Percentiles rank a stretch among this genome's conserved stretches.
These are phyloP conservation scores for Arrhopalites spinosus DNA, from an alignment of 2,888 invertebrate genomes.

Conservation along the genomic window DNA sequence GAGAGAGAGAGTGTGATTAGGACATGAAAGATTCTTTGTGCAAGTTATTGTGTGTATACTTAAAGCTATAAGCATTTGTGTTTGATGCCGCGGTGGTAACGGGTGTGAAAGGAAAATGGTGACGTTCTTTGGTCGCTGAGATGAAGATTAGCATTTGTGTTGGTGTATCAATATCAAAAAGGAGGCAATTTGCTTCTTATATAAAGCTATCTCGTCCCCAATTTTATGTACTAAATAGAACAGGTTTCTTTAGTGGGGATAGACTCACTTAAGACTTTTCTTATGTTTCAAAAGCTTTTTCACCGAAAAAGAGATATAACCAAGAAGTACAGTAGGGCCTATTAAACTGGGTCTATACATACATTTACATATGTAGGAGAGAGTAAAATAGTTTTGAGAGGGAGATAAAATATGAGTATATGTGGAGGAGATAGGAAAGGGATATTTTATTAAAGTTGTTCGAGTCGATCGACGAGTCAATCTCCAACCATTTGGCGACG, in stretches of 20 bases:
- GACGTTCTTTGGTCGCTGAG: constrained; percentile 18
- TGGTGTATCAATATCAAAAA: background rate
- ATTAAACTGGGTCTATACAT: no score
- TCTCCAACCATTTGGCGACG: constrained; percentile 31
- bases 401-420: no score
- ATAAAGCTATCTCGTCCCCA: background rate
- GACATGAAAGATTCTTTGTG: background rate
- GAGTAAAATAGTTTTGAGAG: no score
- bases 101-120: constrained; percentile 36
- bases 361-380: no score
- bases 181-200: background rate
- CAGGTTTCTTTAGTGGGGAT: constrained; percentile 7
- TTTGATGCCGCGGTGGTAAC: constrained; percentile 6
- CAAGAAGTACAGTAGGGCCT: no score
- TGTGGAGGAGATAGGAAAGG: constrained; percentile 14
- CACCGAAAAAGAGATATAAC: no score
- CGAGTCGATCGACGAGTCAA: constrained; percentile 34
- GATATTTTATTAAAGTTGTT: constrained; percentile 42
- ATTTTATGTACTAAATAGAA: no score
- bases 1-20: background rate
- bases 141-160: background rate
- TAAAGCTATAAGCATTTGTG: no score
- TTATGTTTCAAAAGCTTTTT: constrained; percentile 32
- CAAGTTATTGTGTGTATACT: no score
- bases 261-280: background rate